Percentiles rank a stretch among this genome's conserved stretches.
phyloP scores from a whole-genome alignment of 2,113 vertebrate genomes.

The Actenoides lindsayi region DNA sequence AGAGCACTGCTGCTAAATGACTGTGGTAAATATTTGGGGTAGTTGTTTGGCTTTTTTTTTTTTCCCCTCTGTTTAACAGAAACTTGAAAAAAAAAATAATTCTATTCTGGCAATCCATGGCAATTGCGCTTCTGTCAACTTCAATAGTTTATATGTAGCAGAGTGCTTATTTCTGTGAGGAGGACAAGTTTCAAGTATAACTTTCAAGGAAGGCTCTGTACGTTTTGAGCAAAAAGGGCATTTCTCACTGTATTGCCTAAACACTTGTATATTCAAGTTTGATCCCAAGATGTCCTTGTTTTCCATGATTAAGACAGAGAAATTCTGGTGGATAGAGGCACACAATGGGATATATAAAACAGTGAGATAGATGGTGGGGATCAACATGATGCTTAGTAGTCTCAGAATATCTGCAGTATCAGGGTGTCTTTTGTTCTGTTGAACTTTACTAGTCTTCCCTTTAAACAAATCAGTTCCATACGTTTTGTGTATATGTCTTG shows the following conservation, averaged over 20 bases:
- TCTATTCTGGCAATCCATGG: neutral
- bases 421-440: neutral
- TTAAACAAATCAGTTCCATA: neutral
- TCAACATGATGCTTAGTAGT: neutral
- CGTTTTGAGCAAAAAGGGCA: neutral
- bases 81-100: neutral
- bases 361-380: neutral
- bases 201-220: neutral
- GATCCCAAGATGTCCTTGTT: neutral
- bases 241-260: neutral
- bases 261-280: neutral
- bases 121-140: neutral
- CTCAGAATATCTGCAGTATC: neutral
- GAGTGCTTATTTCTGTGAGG: neutral
- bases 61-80: neutral
- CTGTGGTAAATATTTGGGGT: rapidly evolving
- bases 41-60: neutral
- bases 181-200: rapidly evolving
- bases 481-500: neutral
- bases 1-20: neutral
- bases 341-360: neutral
- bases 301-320: neutral
- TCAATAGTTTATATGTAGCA: neutral
- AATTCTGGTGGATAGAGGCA: neutral
- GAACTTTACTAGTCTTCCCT: neutral